phyloP scores from a whole-genome alignment of 2,797 vertebrate genomes.

The Zenarchopterus dispar region DNA sequence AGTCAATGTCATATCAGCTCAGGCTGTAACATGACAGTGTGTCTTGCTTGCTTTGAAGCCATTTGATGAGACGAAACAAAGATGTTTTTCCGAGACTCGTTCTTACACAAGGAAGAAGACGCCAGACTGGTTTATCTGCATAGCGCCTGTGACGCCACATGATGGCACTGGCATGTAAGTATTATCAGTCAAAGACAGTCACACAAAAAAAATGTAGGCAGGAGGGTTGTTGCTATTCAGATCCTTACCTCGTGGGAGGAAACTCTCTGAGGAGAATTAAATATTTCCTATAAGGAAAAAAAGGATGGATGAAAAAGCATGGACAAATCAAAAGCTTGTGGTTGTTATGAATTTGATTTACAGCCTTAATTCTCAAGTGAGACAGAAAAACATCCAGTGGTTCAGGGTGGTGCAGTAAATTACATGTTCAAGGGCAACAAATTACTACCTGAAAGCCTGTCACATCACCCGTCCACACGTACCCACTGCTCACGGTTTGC shows the following conservation, averaged over 20 bases:
- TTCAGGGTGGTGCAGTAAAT: constrained; percentile 43
- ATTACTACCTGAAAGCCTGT: constrained; percentile 38
- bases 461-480: neutral
- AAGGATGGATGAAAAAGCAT: constrained; percentile 33
- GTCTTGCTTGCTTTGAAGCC: neutral
- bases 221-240: constrained; percentile 59
- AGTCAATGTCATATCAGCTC: no score
- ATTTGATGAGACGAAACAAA: neutral
- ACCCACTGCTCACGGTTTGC: constrained; percentile 6
- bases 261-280: constrained; percentile 45
- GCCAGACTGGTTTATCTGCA: no score
- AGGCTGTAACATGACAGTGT: no score
- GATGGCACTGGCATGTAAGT: constrained; percentile 48
- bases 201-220: constrained; percentile 9
- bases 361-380: constrained; percentile 52
- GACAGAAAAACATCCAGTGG: constrained; percentile 30
- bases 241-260: constrained; percentile 48
- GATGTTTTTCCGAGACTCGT: neutral
- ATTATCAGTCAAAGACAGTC: neutral
- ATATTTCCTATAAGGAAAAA: constrained; percentile 46
- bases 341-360: constrained; percentile 61
- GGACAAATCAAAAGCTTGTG: constrained; percentile 49
- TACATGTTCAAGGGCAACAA: constrained; percentile 39
- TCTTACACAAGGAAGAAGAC: neutral
- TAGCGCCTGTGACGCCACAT: constrained; percentile 23